phyloP scores from a whole-genome alignment of 2,797 vertebrate genomes.

The Tarsius wallacei region DNA sequence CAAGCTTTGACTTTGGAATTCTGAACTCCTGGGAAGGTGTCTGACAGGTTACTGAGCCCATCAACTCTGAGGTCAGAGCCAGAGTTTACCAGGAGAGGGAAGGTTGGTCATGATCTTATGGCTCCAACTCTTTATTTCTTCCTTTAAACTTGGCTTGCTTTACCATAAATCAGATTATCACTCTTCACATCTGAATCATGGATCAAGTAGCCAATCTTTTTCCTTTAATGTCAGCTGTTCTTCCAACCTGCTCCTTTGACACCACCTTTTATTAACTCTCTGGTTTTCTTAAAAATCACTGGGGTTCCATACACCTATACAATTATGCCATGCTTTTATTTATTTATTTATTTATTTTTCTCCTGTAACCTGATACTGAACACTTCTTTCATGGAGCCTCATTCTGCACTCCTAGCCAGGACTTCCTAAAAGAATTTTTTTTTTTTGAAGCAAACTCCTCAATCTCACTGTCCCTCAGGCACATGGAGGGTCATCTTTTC shows the following conservation, averaged over 20 bases:
- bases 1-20: background rate
- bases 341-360: background rate
- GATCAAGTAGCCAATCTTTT: background rate
- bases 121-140: background rate
- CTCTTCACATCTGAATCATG: fast-evolving
- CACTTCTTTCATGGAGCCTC: background rate
- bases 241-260: background rate
- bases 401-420: background rate
- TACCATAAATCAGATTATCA: background rate
- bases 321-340: background rate
- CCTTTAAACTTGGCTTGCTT: background rate
- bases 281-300: background rate
- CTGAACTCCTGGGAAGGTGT: background rate
- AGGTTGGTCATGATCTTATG: background rate
- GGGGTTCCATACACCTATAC: background rate
- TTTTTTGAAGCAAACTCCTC: background rate
- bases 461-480: background rate
- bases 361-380: background rate
- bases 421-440: background rate
- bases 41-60: background rate
- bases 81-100: background rate
- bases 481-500: background rate
- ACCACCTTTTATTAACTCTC: background rate
- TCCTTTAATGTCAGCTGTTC: background rate
- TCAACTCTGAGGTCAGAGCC: background rate